Conservation (phyloP, 2,888 invertebrate species). For the Norana najaformis region DNA sequence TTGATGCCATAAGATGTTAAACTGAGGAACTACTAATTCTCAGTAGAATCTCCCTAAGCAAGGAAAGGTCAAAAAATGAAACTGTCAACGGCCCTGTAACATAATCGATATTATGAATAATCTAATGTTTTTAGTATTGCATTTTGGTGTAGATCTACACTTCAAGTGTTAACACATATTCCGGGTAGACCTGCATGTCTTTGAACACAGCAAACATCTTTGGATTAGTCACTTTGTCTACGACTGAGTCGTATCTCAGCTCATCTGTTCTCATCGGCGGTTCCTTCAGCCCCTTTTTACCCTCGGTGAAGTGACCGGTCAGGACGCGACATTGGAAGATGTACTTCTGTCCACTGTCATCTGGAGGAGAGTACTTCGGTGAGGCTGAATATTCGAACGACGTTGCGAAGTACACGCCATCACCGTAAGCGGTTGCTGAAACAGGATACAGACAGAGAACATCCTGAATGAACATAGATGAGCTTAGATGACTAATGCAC, state of each 20-base stretch:
- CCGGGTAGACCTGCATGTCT: not conserved
- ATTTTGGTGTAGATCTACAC: not conserved
- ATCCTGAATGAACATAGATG: too few relatives aligned
- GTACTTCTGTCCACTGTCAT: not conserved
- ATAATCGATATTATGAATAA: too few relatives aligned
- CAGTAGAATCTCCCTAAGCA: too few relatives aligned
- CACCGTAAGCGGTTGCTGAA: not conserved
- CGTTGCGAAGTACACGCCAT: not conserved
- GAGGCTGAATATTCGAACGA: not conserved
- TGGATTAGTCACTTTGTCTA: not conserved
- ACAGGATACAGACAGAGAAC: too few relatives aligned
- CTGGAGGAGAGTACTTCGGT: not conserved
- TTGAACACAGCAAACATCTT: not conserved
- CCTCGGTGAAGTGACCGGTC: not conserved
- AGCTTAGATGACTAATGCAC: too few relatives aligned
- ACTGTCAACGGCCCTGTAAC: too few relatives aligned
- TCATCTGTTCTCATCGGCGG: not conserved
- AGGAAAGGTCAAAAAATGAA: too few relatives aligned
- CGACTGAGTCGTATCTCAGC: not conserved
- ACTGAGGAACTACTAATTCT: too few relatives aligned
- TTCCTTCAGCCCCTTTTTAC: not conserved
- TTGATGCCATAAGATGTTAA: too few relatives aligned
- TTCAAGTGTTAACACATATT: not conserved
- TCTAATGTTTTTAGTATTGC: too few relatives aligned
- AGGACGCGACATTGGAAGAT: slow-evolving; percentile 13